A percentile compares a stretch with the other conserved stretches of the same genome.
These are phyloP conservation scores for Dioctria rufipes DNA, from an alignment of 2,888 invertebrate species.

Conservation along the genomic window DNA sequence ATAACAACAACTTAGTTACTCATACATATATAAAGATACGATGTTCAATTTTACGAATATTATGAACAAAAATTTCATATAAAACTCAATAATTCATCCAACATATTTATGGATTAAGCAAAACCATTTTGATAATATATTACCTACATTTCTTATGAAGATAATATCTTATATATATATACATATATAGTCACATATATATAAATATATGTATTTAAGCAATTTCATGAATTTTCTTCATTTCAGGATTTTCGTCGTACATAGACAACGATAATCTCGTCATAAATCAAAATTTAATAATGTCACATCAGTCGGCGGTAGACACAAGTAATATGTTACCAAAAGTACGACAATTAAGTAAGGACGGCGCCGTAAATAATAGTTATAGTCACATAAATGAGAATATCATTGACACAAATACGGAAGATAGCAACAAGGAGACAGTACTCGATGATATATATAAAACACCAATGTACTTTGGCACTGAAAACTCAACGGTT, in stretches of 20 bases:
- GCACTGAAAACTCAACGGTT: slow-evolving; percentile 85
- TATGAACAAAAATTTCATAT: too few species aligned
- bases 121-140: not conserved
- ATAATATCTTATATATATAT: not conserved
- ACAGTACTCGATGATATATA: slow-evolving; percentile 69
- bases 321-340: slow-evolving; percentile 54
- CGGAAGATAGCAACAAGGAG: slow-evolving; percentile 61
- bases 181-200: too few species aligned
- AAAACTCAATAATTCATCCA: not conserved
- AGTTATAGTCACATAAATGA: slow-evolving; percentile 56
- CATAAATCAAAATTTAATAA: slow-evolving; percentile 68
- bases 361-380: slow-evolving; percentile 22
- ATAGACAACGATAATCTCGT: slow-evolving; percentile 64
- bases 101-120: not conserved
- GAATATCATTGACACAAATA: slow-evolving; percentile 60
- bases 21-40: too few species aligned
- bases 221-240: slow-evolving; percentile 35
- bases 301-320: slow-evolving; percentile 56
- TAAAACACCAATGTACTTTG: slow-evolving; percentile 82
- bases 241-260: slow-evolving; percentile 63
- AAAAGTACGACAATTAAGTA: slow-evolving; percentile 54
- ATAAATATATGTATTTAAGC: not conserved
- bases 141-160: not conserved
- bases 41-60: too few species aligned
- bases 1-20: too few species aligned